These are phyloP conservation scores for Brevimyrus niger DNA, from an alignment of 2,113 vertebrate genomes.

Conservation along the genomic window DNA sequence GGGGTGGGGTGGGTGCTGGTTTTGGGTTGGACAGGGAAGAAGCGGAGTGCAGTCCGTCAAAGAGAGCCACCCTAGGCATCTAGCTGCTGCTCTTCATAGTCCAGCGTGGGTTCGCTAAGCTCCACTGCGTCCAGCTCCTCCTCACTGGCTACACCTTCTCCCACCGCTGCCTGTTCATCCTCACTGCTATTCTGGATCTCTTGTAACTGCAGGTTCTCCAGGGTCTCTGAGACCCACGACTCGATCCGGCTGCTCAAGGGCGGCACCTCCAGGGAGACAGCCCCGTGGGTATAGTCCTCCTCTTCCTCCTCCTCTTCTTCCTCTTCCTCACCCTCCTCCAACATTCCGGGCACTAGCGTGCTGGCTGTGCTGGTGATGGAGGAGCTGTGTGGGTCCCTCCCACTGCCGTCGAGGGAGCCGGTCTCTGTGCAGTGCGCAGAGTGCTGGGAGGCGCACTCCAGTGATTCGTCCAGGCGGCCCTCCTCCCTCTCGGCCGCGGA, in stretches of 20 bases:
- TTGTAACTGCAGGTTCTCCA: conserved; percentile 89
- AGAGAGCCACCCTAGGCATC: conserved; percentile 37
- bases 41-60: conserved; percentile 27
- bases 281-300: conserved; percentile 75
- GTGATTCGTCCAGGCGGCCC: conserved; percentile 74
- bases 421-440: conserved; percentile 96
- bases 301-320: conserved; percentile 80
- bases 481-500: conserved; percentile 66
- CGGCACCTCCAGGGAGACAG: conserved; percentile 83
- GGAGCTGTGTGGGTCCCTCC: conserved; percentile 80
- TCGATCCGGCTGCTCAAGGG: conserved; percentile 89
- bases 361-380: conserved; percentile 96
- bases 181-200: conserved; percentile 78
- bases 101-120: conserved; percentile 45
- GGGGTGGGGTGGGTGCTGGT: not conserved
- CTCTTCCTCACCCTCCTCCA: conserved; percentile 84
- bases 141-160: conserved; percentile 30
- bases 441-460: conserved; percentile 92
- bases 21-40: not conserved
- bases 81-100: conserved; percentile 36
- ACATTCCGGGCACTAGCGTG: conserved; percentile 92
- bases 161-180: conserved; percentile 72
- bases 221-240: conserved; percentile 92
- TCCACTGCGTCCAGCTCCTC: conserved; percentile 68
- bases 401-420: conserved; percentile 87